Conservation (phyloP, 2,888 invertebrate genomes). For the Cactoblastis cactorum region DNA sequence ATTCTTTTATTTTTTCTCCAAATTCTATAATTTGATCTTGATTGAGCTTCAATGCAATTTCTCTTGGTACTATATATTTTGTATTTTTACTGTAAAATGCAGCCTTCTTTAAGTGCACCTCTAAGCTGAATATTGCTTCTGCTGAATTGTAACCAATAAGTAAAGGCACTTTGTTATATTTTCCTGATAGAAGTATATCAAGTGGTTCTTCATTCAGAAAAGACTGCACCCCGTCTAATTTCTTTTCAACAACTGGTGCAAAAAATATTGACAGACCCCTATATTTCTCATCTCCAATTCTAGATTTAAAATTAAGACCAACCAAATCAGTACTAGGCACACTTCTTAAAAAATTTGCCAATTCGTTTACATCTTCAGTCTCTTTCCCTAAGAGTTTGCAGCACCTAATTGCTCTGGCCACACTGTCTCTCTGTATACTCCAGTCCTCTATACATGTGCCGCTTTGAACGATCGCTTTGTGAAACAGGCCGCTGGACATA, state of each 20-base stretch:
- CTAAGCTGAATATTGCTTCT: conserved; percentile 33
- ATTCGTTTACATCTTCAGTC: conserved; percentile 24
- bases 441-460: conserved; percentile 38
- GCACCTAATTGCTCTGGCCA: conserved; percentile 27
- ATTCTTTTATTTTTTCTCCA: conserved; percentile 30
- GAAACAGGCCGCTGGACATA: conserved; percentile 47
- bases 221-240: conserved; percentile 28
- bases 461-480: conserved; percentile 49
- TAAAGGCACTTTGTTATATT: conserved; percentile 32
- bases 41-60: conserved; percentile 27
- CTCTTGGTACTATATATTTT: conserved; percentile 32
- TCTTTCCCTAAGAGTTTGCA: conserved; percentile 29
- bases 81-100: conserved; percentile 31
- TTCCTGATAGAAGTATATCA: conserved; percentile 29
- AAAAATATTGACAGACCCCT: conserved; percentile 38
- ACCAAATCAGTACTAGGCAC: conserved; percentile 28
- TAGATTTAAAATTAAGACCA: conserved; percentile 29
- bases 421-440: conserved; percentile 23
- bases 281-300: conserved; percentile 32
- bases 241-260: conserved; percentile 42
- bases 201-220: conserved; percentile 35
- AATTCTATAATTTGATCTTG: conserved; percentile 23
- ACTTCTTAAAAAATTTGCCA: conserved; percentile 30
- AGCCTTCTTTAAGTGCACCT: conserved; percentile 23
- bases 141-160: conserved; percentile 38